Percentiles rank a stretch among this genome's conserved stretches.
phyloP scores from a whole-genome alignment of 2,888 invertebrate species.

The Mechanitis mazaeus region DNA sequence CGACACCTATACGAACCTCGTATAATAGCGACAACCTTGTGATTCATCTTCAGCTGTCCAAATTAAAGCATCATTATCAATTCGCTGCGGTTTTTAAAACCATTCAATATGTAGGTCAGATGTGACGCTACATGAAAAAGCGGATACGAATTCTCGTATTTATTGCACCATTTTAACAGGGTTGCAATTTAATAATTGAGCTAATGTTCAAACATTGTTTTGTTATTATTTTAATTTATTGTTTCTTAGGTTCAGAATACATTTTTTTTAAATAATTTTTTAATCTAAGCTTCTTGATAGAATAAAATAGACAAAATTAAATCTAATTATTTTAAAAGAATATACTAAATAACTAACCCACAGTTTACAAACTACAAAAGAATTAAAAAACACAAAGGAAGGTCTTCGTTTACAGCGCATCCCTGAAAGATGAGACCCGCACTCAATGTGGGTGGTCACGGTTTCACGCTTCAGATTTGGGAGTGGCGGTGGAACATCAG shows the following conservation, averaged over 20 bases:
- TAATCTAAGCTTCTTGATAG: neutral
- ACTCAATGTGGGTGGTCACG: neutral
- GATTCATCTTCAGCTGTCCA: constrained; percentile 25
- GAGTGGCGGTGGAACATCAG: constrained; percentile 11
- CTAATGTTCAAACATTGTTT: no score
- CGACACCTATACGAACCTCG: constrained; percentile 4
- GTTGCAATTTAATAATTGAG: neutral
- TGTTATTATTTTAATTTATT: neutral
- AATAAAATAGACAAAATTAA: neutral
- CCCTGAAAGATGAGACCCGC: constrained; percentile 1
- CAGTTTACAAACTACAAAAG: neutral
- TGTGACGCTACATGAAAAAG: constrained; percentile 5
- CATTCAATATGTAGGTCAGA: constrained; percentile 34
- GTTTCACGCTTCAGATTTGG: constrained; percentile 6
- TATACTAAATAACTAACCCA: no score
- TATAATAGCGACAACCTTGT: constrained; percentile 13
- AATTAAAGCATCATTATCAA: constrained; percentile 26
- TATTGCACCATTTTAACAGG: neutral
- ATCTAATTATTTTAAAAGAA: no score
- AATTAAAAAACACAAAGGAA: constrained; percentile 1
- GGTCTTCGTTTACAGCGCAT: neutral
- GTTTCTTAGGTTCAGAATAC: no score
- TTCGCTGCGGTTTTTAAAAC: constrained; percentile 42
- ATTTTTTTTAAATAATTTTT: no score
- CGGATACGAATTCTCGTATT: neutral